phyloP scores from a whole-genome alignment of 2,888 invertebrate species.

The Oasisia sp. region DNA sequence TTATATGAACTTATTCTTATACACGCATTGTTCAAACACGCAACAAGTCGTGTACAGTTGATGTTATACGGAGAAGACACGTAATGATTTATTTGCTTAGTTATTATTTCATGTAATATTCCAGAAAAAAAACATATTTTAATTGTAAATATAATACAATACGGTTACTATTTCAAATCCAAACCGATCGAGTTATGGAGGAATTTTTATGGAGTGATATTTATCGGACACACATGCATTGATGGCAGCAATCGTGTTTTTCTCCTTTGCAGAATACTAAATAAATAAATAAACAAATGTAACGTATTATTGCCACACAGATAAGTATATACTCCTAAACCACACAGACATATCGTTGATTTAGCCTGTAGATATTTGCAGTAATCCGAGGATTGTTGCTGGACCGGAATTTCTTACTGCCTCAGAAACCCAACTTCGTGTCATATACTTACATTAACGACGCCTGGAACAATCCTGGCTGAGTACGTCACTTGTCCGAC shows the following conservation, averaged over 20 bases:
- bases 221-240: not conserved
- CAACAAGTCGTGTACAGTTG: not conserved
- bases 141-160: not conserved
- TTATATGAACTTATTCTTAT: not conserved
- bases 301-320: too few species aligned
- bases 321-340: too few species aligned
- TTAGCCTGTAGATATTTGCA: not conserved
- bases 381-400: not conserved
- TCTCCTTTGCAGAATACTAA: not conserved
- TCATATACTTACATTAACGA: not conserved
- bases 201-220: not conserved
- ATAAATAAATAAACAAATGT: too few species aligned
- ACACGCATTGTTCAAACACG: not conserved
- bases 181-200: not conserved
- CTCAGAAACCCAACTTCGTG: not conserved
- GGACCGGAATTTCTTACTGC: not conserved
- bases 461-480: not conserved
- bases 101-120: not conserved
- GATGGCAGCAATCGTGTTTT: not conserved
- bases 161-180: not conserved
- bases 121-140: not conserved
- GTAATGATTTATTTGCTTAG: not conserved
- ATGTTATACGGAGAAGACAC: not conserved
- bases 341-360: too few species aligned
- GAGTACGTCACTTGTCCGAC: not conserved